Base-by-base conservation (phyloP, 2,113 vertebrate species). In the Heloderma charlesbogerti region DNA sequence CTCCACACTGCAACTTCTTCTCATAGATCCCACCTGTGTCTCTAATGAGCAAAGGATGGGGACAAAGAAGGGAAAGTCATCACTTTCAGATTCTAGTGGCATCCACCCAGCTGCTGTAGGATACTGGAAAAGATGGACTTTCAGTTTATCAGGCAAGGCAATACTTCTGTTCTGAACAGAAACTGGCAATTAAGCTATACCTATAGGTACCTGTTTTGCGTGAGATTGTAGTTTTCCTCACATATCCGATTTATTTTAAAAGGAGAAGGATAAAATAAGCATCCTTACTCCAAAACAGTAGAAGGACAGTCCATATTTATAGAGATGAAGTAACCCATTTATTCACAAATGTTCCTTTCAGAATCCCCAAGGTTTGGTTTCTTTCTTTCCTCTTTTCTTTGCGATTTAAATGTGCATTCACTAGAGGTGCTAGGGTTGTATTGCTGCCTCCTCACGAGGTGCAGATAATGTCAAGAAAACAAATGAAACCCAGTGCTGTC, bases 401-500 rank as follows among this genome's bases (percentile, higher is more conserved):
- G 16, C 51, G 94, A 95, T 94, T 91, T 95, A 90, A 93, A 92
- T 88, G 88, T 91, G 84, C 88, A 90, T 93, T 90, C 93, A 78
- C 88, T 40, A 95, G 91, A 84, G 83, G 9, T 71, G 75, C 84
- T 80, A 31, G n/a, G 84, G 84, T 45, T 90, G 29, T 79, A 80
- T 91, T 93, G 6, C 95, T 95, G 92, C 92, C 90, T 95, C 93
- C 91, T 85, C 93, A 83, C 93, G 94, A 94, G 87, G 87, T 91
- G 89, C 91, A 0, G 94, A 96, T 97, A 96, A 93, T 94, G 96
- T 96, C 95, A 96, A 91, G 94, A 94, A 96, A 97, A 96, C 93
- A 97, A 96, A 96, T 96, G 95, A 90, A 95, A 94, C 94, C 94
- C 92, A 95, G 90, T 94, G 92, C 92, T 94, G 81, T 95, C 94